Evolutionary conservation across 2,888 invertebrate species (phyloP).

Genomic region (Steinernema hermaphroditum): DNA sequence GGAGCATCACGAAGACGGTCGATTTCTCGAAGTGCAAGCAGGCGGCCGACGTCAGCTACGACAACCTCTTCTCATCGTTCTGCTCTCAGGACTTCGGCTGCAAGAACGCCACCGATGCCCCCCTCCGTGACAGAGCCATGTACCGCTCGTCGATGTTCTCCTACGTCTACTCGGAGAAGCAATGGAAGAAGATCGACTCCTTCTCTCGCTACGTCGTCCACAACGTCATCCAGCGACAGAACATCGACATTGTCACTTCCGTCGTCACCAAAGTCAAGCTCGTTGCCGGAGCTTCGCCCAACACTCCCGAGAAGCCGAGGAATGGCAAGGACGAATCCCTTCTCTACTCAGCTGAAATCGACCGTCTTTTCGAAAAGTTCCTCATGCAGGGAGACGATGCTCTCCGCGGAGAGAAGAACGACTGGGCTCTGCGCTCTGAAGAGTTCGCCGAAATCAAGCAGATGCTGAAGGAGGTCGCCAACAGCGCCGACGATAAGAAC

Average conservation of each 20-base stretch:
- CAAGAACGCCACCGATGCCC: slow-evolving; percentile 35
- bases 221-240: not conserved
- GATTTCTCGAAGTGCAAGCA: slow-evolving; percentile 68
- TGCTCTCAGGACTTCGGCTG: slow-evolving; percentile 9
- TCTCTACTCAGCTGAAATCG: not conserved
- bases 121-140: slow-evolving; percentile 31
- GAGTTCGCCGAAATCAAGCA: slow-evolving; percentile 43
- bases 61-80: slow-evolving; percentile 34
- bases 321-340: not conserved
- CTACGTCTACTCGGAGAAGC: slow-evolving; percentile 15
- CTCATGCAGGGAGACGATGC: not conserved
- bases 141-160: slow-evolving; percentile 24
- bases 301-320: not conserved
- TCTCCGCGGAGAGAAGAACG: slow-evolving; percentile 33
- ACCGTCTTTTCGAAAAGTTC: not conserved
- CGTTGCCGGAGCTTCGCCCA: not conserved
- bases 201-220: not conserved
- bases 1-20: slow-evolving; percentile 60
- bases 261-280: not conserved
- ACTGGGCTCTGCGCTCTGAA: slow-evolving; percentile 42
- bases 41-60: slow-evolving; percentile 53
- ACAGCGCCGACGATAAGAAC: slow-evolving; percentile 35
- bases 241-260: not conserved
- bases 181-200: not conserved
- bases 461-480: slow-evolving; percentile 41